A percentile compares a stretch with the other conserved stretches of the same genome.
These are phyloP conservation scores for Piscicola geometra DNA, from an alignment of 2,888 invertebrate genomes.

Conservation along the genomic window DNA sequence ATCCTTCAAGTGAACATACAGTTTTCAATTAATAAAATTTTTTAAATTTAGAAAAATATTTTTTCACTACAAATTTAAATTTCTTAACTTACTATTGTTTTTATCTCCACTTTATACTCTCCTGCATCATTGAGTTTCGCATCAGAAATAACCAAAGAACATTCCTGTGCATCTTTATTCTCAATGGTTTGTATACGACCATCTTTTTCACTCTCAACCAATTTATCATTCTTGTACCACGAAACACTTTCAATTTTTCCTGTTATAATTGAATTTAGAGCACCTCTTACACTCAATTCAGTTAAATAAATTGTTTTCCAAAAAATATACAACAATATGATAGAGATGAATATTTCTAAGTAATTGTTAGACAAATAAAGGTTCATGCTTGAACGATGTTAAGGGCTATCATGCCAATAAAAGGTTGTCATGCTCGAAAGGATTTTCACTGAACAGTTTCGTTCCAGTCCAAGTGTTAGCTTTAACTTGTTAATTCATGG, in stretches of 20 bases:
- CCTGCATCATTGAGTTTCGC: not conserved
- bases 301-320: too few relatives aligned
- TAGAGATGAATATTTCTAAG: too few relatives aligned
- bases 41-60: not conserved
- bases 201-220: not conserved
- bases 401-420: too few relatives aligned
- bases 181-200: not conserved
- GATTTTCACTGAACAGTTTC: too few relatives aligned
- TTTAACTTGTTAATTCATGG: too few relatives aligned
- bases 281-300: too few relatives aligned
- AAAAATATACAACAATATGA: too few relatives aligned
- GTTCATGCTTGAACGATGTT: too few relatives aligned
- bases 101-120: not conserved
- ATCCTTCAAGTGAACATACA: not conserved
- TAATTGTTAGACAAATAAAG: too few relatives aligned
- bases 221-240: conserved; percentile 10
- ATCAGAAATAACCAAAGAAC: not conserved
- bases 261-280: not conserved
- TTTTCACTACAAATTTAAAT: too few relatives aligned
- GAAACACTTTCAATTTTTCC: conserved; percentile 2
- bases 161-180: not conserved
- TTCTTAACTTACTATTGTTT: conserved; percentile 6
- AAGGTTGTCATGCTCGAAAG: too few relatives aligned
- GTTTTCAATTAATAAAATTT: not conserved
- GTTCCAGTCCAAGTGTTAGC: too few relatives aligned